These are phyloP conservation scores for Muscicapa comitata DNA, from an alignment of 2,797 vertebrate genomes.

Conservation along the genomic window DNA sequence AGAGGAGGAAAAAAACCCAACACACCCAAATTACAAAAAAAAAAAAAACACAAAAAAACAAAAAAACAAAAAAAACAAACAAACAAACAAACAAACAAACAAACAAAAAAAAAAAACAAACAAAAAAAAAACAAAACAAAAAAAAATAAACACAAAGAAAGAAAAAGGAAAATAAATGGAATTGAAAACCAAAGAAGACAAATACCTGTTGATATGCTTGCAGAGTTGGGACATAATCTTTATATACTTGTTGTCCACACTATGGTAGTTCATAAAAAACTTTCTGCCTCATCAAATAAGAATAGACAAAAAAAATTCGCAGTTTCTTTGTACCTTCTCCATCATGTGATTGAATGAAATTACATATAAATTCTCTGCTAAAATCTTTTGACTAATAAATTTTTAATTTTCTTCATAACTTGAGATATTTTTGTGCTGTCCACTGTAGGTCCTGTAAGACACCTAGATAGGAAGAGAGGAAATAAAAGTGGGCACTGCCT, in stretches of 20 bases:
- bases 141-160: too few species aligned
- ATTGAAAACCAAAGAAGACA: not conserved
- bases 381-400: not conserved
- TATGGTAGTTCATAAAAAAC: not conserved
- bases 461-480: not conserved
- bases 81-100: too few species aligned
- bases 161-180: not conserved
- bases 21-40: rapidly evolving
- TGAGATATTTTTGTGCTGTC: not conserved
- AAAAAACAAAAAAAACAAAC: rapidly evolving
- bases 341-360: not conserved
- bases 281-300: not conserved
- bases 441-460: not conserved
- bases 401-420: not conserved
- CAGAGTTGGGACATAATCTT: not conserved
- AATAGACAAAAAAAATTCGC: not conserved
- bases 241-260: not conserved
- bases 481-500: not conserved
- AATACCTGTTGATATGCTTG: not conserved
- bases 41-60: not conserved
- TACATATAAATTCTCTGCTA: not conserved
- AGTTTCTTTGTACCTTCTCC: not conserved
- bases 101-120: too few species aligned
- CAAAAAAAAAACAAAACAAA: rapidly evolving
- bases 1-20: not conserved